phyloP scores from a whole-genome alignment of 2,888 invertebrate species.

The Kryphioiulus occultus region DNA sequence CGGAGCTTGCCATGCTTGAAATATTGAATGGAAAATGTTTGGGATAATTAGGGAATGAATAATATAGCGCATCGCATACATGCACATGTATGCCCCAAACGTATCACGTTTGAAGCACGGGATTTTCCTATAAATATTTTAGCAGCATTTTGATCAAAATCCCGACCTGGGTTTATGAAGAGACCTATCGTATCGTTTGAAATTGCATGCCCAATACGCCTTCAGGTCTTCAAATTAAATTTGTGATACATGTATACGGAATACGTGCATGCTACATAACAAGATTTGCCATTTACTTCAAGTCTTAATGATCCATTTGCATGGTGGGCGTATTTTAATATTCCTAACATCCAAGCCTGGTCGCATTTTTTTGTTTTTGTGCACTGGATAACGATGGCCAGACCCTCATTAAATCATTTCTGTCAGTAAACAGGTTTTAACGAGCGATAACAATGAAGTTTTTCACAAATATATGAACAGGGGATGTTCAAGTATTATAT shows the following conservation, averaged over 20 bases:
- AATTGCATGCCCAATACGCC: background rate
- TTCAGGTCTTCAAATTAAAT: background rate
- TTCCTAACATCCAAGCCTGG: too few species aligned
- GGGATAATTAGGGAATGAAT: conserved; percentile 1
- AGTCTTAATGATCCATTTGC: background rate
- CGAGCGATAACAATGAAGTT: too few species aligned
- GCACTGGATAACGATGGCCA: too few species aligned
- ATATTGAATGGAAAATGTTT: conserved; percentile 20
- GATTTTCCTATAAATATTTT: background rate
- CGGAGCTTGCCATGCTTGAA: conserved; percentile 8
- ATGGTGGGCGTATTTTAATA: background rate
- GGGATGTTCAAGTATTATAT: too few species aligned
- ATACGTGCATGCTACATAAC: too few species aligned
- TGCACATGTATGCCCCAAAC: background rate
- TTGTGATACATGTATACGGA: background rate
- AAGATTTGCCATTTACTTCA: background rate
- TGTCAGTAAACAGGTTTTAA: too few species aligned
- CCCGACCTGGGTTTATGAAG: too few species aligned
- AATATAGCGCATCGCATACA: background rate
- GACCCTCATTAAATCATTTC: too few species aligned
- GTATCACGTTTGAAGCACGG: background rate
- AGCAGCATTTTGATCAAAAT: background rate
- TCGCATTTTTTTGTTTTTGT: too few species aligned
- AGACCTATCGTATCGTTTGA: background rate
- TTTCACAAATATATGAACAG: too few species aligned